Conservation (phyloP, 2,888 invertebrate species). For the Luffia ferchaultella region DNA sequence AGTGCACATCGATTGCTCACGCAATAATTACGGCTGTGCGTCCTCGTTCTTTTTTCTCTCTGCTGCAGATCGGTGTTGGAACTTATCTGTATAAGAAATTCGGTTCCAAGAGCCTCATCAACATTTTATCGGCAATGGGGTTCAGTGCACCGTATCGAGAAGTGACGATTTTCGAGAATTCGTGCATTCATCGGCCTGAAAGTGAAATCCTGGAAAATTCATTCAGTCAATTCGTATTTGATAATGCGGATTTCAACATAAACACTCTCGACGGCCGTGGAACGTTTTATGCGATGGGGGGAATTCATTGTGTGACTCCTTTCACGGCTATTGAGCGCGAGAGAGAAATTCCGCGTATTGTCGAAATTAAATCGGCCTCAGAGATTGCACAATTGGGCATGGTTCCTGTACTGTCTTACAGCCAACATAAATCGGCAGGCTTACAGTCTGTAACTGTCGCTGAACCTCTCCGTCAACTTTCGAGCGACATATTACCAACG, state of each 20-base stretch:
- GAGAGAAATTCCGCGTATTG: not conserved
- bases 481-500: not conserved
- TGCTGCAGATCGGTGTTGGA: not conserved
- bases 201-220: not conserved
- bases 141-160: not conserved
- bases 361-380: not conserved
- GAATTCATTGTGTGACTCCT: not conserved
- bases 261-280: not conserved
- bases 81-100: not conserved
- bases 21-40: not conserved
- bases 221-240: not conserved
- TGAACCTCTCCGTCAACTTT: not conserved
- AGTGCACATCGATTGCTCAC: not conserved
- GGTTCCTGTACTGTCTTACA: not conserved
- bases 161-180: not conserved
- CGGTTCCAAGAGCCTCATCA: not conserved
- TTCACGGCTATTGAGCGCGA: not conserved
- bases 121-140: not conserved
- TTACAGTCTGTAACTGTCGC: not conserved
- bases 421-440: not conserved
- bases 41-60: not conserved
- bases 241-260: not conserved
- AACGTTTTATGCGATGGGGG: conserved; percentile 1
- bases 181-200: not conserved
- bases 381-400: not conserved